These are phyloP conservation scores for Zaprionus taronus DNA, from an alignment of 1,140 invertebrate genomes.

Conservation along the genomic window DNA sequence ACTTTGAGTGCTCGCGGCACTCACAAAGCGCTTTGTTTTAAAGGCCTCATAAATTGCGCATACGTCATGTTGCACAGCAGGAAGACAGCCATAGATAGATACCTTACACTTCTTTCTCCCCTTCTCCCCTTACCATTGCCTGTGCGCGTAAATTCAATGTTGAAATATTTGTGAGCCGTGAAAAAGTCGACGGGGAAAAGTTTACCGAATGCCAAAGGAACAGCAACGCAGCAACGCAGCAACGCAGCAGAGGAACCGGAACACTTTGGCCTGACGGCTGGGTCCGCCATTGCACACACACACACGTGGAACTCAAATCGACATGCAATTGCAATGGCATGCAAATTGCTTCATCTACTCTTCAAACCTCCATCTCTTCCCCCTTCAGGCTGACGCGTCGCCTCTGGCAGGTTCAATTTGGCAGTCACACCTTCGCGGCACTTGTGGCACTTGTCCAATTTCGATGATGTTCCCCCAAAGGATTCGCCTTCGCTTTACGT, in stretches of 20 bases:
- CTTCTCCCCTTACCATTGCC: constrained; percentile 9
- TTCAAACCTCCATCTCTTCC: neutral
- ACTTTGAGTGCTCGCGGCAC: constrained; percentile 40
- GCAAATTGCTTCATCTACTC: constrained; percentile 56
- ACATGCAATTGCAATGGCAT: constrained; percentile 71
- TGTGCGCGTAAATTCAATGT: constrained; percentile 69
- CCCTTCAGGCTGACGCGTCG: neutral
- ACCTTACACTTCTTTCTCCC: constrained; percentile 22
- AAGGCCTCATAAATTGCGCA: constrained; percentile 78
- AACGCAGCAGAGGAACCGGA: neutral
- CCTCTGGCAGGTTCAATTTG: constrained; percentile 69
- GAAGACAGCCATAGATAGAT: constrained; percentile 26
- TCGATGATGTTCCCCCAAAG: constrained; percentile 44
- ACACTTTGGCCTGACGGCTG: constrained; percentile 45
- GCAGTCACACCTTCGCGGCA: constrained; percentile 61
- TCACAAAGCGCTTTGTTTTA: constrained; percentile 64
- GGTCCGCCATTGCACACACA: too few species aligned
- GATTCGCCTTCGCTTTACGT: constrained; percentile 12
- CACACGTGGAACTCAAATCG: constrained; percentile 49
- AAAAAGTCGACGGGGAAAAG: constrained; percentile 44
- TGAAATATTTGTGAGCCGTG: constrained; percentile 74
- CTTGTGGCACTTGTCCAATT: constrained; percentile 55
- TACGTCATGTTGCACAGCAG: constrained; percentile 66
- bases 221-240: neutral
- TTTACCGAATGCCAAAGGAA: constrained; percentile 48